Evolutionary conservation across 2,888 invertebrate species (phyloP).

Genomic region (Tiphia femorata): DNA sequence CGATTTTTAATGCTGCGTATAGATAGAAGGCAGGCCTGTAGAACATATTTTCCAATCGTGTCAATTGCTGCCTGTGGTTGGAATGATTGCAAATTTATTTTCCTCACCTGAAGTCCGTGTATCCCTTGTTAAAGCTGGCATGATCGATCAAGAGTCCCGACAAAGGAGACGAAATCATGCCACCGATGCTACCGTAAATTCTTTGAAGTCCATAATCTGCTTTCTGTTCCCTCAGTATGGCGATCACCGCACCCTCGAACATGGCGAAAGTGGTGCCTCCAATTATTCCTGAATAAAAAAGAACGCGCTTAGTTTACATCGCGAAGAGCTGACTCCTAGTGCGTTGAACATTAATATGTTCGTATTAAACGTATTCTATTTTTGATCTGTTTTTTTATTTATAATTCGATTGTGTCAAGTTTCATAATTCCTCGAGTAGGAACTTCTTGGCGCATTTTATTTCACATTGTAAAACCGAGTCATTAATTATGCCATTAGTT

Average conservation of each 20-base stretch:
- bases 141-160: slow-evolving; percentile 82
- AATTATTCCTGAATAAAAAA: slow-evolving; percentile 79
- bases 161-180: slow-evolving; percentile 84
- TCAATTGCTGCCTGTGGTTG: not conserved
- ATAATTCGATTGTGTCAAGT: no score
- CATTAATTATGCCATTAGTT: no score
- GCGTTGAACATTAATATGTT: no score
- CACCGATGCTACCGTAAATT: slow-evolving; percentile 82
- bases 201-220: slow-evolving; percentile 85
- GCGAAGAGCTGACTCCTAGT: no score
- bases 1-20: slow-evolving; percentile 78
- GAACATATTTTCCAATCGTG: not conserved
- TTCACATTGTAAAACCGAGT: no score
- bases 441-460: no score
- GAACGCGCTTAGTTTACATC: no score
- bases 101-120: slow-evolving; percentile 79
- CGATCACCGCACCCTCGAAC: slow-evolving; percentile 85
- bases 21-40: slow-evolving; percentile 82
- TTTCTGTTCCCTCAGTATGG: slow-evolving; percentile 80
- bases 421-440: no score
- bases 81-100: not conserved
- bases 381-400: no score
- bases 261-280: slow-evolving; percentile 83
- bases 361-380: no score
- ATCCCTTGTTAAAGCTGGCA: slow-evolving; percentile 78